phyloP scores from a whole-genome alignment of 2,888 invertebrate genomes.

The Ypsolopha sequella region DNA sequence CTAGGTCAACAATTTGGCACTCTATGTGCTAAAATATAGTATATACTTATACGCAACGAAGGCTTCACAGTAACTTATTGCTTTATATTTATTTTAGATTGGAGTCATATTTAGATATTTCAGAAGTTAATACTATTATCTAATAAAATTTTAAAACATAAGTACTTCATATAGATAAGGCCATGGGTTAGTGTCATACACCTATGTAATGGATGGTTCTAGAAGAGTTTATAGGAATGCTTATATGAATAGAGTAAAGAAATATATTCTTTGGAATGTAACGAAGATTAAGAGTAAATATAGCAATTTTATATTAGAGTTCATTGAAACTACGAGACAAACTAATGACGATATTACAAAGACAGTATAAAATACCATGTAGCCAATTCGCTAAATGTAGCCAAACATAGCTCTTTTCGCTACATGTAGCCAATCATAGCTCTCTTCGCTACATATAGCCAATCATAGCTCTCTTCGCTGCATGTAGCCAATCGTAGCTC shows the following conservation, averaged over 20 bases:
- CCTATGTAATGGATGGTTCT: slow-evolving; percentile 29
- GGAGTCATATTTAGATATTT: slow-evolving; percentile 7
- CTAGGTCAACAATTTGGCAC: slow-evolving; percentile 38
- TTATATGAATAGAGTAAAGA: slow-evolving; percentile 35
- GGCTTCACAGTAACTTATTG: slow-evolving; percentile 53
- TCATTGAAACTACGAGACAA: no score
- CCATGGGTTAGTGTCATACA: slow-evolving; percentile 34
- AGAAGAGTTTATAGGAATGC: slow-evolving; percentile 44
- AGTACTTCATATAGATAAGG: slow-evolving; percentile 16
- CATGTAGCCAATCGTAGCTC: no score
- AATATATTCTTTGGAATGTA: slow-evolving; percentile 64
- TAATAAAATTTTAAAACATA: slow-evolving; percentile 13
- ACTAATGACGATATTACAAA: no score
- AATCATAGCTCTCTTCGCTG: no score
- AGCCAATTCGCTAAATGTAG: no score
- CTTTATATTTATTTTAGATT: slow-evolving; percentile 32
- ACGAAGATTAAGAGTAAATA: slow-evolving; percentile 33
- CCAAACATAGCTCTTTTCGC: no score
- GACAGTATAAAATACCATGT: no score
- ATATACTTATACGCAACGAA: slow-evolving; percentile 42
- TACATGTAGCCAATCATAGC: no score
- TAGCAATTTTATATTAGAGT: slow-evolving; percentile 10
- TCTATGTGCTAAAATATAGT: slow-evolving; percentile 35
- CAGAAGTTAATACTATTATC: slow-evolving; percentile 10
- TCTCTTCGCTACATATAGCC: no score